A percentile compares a stretch with the other conserved stretches of the same genome.
These are phyloP conservation scores for Prinia subflava DNA, from an alignment of 2,113 vertebrate species.

Conservation along the genomic window DNA sequence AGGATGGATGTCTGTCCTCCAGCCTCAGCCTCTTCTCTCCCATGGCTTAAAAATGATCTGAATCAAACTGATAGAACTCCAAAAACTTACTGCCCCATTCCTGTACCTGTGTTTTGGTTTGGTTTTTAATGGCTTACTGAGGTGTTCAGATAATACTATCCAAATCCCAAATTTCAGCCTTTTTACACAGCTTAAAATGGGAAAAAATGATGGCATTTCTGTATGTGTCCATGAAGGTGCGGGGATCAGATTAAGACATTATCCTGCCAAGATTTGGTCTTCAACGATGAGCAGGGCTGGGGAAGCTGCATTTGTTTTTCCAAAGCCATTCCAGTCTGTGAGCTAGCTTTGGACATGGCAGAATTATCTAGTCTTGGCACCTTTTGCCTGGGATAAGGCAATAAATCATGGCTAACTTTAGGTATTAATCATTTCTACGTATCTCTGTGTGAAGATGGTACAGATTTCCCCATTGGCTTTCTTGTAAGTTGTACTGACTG, in stretches of 20 bases:
- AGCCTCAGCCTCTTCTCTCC: background rate
- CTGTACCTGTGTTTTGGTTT: background rate
- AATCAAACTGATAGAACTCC: background rate
- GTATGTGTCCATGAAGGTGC: background rate
- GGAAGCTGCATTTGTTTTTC: background rate
- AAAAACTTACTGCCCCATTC: background rate
- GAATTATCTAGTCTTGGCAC: background rate
- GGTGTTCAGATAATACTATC: background rate
- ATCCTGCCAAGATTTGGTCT: background rate
- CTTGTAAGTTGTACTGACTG: background rate
- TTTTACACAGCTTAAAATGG: background rate
- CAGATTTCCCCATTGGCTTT: background rate
- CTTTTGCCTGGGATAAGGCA: background rate
- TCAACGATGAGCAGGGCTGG: background rate
- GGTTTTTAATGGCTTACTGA: background rate
- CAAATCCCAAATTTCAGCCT: background rate
- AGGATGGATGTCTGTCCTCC: background rate
- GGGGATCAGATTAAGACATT: background rate
- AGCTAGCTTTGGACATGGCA: background rate
- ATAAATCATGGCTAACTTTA: constrained; percentile 23
- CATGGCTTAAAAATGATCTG: background rate
- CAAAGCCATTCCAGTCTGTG: background rate
- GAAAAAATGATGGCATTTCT: background rate
- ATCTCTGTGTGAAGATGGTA: background rate
- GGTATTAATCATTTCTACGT: background rate